Evolutionary conservation across 2,113 vertebrate genomes (phyloP).

Genomic region (Saccopteryx leptura): DNA sequence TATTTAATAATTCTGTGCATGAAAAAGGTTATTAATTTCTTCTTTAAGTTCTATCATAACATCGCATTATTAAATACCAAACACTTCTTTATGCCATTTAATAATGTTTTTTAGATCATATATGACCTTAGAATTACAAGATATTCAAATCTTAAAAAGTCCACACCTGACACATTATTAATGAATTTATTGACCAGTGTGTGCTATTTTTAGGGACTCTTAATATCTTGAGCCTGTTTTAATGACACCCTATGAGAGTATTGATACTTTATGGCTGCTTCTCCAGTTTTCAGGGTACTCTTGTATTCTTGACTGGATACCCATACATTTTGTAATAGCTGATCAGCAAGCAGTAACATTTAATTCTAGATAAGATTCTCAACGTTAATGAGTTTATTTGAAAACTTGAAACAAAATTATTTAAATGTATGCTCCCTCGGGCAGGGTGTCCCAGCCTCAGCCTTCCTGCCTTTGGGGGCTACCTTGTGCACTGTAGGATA

Average conservation of each 20-base stretch:
- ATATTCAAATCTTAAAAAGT: neutral
- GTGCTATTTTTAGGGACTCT: neutral
- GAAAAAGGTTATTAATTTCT: neutral
- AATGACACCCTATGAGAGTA: neutral
- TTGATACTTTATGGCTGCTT: neutral
- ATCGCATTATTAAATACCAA: neutral
- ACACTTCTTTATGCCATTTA: neutral
- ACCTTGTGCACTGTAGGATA: neutral
- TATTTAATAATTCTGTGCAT: neutral
- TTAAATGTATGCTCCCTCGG: neutral
- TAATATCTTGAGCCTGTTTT: neutral
- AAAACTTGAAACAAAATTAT: slow-evolving; percentile 32
- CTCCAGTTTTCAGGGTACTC: neutral
- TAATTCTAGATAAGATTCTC: neutral
- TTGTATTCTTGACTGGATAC: neutral
- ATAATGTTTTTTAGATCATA: neutral
- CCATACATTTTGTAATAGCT: neutral
- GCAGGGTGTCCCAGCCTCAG: neutral
- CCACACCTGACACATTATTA: neutral
- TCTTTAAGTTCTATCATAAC: slow-evolving; percentile 9
- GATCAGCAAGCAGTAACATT: neutral
- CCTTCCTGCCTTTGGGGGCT: neutral
- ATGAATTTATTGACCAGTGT: neutral
- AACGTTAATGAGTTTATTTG: neutral
- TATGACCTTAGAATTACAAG: neutral